Conservation (phyloP, 92 coral and sea anemone species). For the Epizoanthus rinbou region DNA sequence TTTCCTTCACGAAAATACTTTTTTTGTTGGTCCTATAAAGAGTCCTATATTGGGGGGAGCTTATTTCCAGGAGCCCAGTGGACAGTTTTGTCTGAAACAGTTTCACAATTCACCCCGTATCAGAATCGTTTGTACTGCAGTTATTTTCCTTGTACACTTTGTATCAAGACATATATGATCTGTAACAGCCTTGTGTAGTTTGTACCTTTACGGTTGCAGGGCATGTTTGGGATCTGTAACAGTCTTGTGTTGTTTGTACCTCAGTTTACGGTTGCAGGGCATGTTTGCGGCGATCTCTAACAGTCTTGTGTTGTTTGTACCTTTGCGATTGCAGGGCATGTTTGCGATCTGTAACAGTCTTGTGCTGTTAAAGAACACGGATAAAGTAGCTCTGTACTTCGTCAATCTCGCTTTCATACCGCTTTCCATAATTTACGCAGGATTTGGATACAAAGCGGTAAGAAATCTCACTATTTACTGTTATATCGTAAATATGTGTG, state of each 20-base stretch:
- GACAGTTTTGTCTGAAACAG: too few relatives aligned
- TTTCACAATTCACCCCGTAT: too few relatives aligned
- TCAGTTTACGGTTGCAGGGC: conserved; percentile 49
- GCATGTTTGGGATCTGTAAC: conserved; percentile 83
- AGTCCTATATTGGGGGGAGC: too few relatives aligned
- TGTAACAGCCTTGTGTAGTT: background rate
- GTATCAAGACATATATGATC: too few relatives aligned
- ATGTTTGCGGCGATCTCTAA: conserved; percentile 58
- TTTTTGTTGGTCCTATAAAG: too few relatives aligned
- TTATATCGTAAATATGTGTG: too few relatives aligned
- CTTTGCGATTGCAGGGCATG: conserved; percentile 59
- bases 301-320: background rate
- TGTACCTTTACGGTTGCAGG: conserved; percentile 33
- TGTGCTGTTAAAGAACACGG: conserved; percentile 68
- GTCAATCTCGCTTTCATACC: conserved; percentile 74
- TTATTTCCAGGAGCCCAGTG: too few relatives aligned
- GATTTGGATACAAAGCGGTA: conserved; percentile 77
- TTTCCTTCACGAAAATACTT: too few relatives aligned
- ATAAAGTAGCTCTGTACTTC: conserved; percentile 48
- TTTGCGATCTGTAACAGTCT: conserved; percentile 79
- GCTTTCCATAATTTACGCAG: conserved; percentile 64
- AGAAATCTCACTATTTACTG: conserved; percentile 20
- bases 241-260: conserved; percentile 80
- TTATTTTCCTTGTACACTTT: background rate
- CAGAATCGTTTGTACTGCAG: background rate